A percentile compares a stretch with the other conserved stretches of the same genome.
phyloP scores from a whole-genome alignment of 2,113 vertebrate genomes.

The Aldabrachelys gigantea region DNA sequence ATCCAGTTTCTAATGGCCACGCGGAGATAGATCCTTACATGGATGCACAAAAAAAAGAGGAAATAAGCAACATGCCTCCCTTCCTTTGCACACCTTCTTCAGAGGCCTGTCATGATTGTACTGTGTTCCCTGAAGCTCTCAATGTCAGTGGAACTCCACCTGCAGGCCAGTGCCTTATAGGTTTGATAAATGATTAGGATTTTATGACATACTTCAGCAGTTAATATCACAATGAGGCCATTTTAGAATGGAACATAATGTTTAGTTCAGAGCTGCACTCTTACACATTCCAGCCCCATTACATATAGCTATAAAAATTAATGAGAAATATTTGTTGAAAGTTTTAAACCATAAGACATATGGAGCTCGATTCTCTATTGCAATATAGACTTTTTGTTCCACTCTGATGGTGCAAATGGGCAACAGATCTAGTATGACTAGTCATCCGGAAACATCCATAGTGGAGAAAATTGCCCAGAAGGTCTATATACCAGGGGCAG shows the following conservation, averaged over 20 bases:
- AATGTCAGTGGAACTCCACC: rapidly evolving
- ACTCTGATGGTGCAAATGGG: neutral
- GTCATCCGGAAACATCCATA: neutral
- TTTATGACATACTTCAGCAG: neutral
- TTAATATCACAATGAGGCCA: neutral
- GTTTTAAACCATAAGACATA: neutral
- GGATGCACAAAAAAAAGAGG: neutral
- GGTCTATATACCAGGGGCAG: neutral
- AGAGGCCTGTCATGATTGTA: neutral
- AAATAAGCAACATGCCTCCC: rapidly evolving
- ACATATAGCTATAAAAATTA: neutral
- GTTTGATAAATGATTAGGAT: neutral
- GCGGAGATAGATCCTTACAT: neutral
- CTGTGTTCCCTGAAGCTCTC: neutral
- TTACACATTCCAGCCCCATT: neutral
- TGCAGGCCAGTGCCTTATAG: neutral
- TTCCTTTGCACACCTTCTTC: neutral
- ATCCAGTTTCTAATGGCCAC: neutral
- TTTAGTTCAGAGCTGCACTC: neutral
- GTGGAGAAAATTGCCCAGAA: neutral
- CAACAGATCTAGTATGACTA: neutral
- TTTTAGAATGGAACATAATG: neutral
- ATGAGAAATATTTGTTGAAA: neutral
- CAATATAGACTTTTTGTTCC: neutral
- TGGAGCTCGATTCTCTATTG: neutral